Evolutionary conservation across 2,797 vertebrate species (phyloP).

Genomic region (Graptemys geographica): DNA sequence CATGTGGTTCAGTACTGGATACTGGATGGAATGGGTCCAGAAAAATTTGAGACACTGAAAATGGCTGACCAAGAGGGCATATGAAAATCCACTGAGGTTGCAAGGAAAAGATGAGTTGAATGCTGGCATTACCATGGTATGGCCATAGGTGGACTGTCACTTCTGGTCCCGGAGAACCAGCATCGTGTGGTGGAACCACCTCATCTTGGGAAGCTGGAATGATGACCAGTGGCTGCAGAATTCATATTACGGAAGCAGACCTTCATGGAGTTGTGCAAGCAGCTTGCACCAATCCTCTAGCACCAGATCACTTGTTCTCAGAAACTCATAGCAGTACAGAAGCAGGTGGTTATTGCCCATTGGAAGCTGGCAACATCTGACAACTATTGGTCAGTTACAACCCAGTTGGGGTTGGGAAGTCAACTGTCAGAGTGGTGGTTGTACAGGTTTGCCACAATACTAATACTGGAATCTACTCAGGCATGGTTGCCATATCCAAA

Average conservation of each 20-base stretch:
- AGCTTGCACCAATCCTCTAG: background rate
- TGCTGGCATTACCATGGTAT: background rate
- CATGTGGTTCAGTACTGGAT: background rate
- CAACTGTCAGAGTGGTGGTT: background rate
- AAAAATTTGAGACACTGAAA: background rate
- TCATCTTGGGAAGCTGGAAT: background rate
- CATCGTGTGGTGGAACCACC: no score
- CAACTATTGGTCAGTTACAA: background rate
- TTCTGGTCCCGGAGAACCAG: background rate
- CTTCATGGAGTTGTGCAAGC: background rate
- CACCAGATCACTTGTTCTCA: background rate
- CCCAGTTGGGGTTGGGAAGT: background rate
- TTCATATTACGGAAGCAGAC: background rate
- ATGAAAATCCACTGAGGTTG: background rate
- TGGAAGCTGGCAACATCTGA: background rate
- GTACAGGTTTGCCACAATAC: background rate
- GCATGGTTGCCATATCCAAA: background rate
- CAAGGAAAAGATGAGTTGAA: background rate
- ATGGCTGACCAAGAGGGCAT: background rate
- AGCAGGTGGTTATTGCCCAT: background rate
- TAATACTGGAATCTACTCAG: background rate
- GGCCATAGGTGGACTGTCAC: background rate
- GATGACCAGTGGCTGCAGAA: background rate
- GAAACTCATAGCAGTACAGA: background rate
- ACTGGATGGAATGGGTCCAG: background rate